phyloP scores from a whole-genome alignment of 2,113 vertebrate species.

The Pelvicachromis taeniatus region DNA sequence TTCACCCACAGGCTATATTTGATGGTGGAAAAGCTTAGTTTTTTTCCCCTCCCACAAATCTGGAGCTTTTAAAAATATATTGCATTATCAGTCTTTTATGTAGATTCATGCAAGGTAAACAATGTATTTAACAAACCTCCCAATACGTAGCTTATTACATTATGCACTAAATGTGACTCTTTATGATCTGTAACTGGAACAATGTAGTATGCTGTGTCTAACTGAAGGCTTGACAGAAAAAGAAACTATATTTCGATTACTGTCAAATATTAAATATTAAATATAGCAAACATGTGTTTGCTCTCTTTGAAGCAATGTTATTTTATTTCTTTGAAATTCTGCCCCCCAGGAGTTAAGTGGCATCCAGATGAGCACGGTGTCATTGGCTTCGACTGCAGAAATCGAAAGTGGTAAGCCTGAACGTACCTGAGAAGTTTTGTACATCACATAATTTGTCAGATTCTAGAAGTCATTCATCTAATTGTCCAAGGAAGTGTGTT shows the following conservation, averaged over 20 bases:
- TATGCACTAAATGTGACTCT: background rate
- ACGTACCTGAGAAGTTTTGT: background rate
- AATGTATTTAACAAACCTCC: background rate
- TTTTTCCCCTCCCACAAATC: background rate
- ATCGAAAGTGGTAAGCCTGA: constrained; percentile 89
- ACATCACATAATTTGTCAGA: background rate
- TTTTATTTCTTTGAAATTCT: background rate
- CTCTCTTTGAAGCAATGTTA: background rate
- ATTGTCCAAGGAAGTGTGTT: background rate
- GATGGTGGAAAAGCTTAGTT: background rate
- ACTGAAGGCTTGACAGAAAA: background rate
- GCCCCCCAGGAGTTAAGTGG: constrained; percentile 89
- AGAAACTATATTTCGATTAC: background rate
- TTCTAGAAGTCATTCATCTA: background rate
- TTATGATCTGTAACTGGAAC: background rate
- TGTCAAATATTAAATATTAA: background rate
- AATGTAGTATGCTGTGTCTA: background rate
- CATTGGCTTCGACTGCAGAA: constrained; percentile 97
- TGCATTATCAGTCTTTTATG: background rate
- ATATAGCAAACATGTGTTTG: background rate
- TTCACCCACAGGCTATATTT: background rate
- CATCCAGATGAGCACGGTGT: constrained; percentile 96
- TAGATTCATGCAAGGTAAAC: background rate
- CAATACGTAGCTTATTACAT: background rate
- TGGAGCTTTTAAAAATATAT: background rate